Conservation (phyloP, 2,888 invertebrate species). For the Dasysyrphus tricinctus region DNA sequence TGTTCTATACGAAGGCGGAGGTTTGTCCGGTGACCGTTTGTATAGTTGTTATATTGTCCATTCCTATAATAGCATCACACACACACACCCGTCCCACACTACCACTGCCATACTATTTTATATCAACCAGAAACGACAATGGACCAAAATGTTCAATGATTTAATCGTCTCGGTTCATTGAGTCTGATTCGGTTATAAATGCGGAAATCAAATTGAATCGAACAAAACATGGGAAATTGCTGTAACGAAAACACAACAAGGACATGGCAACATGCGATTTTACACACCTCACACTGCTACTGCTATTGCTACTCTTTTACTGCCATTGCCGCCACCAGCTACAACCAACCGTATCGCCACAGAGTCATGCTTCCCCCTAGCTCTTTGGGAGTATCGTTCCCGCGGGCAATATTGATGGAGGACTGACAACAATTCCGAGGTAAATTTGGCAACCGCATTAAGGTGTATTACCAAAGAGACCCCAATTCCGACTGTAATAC, state of each 20-base stretch:
- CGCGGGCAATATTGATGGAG: constrained; percentile 53
- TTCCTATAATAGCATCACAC: constrained; percentile 1
- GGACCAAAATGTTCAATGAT: constrained; percentile 73
- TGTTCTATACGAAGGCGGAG: constrained; percentile 19
- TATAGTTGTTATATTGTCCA: constrained; percentile 39
- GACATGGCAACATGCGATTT: constrained; percentile 74
- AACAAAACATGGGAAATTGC: constrained; percentile 75
- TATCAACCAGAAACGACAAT: constrained; percentile 55
- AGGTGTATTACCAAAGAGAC: constrained; percentile 67
- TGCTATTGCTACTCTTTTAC: background rate
- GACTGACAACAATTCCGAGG: constrained; percentile 69
- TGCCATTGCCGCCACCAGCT: background rate
- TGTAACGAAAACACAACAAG: constrained; percentile 76
- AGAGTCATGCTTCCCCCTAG: constrained; percentile 9
- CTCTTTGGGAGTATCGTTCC: constrained; percentile 16
- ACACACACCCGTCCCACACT: background rate
- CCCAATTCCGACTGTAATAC: constrained; percentile 32
- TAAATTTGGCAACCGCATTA: constrained; percentile 73
- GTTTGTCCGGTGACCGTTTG: constrained; percentile 20
- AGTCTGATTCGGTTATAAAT: constrained; percentile 75
- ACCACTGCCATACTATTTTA: background rate
- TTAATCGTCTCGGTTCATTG: constrained; percentile 75
- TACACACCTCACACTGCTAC: constrained; percentile 61
- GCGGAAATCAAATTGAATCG: constrained; percentile 75
- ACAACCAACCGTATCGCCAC: constrained; percentile 2